Conservation (phyloP, 2,797 vertebrate species). For the Hippocampus kuda region DNA sequence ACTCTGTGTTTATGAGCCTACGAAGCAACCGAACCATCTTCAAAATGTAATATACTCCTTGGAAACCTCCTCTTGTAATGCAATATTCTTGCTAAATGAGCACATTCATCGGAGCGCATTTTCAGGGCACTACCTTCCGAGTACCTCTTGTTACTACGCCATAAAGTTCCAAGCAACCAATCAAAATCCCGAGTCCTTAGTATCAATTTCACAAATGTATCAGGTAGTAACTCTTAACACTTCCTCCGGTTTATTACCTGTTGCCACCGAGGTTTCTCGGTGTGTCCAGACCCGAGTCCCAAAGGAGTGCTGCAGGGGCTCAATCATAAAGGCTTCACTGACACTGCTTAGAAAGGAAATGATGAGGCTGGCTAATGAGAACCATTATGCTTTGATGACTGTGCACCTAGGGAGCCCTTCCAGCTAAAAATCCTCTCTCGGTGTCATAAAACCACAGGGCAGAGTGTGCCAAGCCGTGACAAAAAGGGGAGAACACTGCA, state of each 20-base stretch:
- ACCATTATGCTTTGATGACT: conserved; percentile 51
- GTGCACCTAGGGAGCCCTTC: conserved; percentile 47
- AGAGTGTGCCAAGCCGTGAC: conserved; percentile 26
- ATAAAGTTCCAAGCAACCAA: conserved; percentile 1
- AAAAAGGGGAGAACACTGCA: conserved; percentile 22
- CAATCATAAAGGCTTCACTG: conserved; percentile 41
- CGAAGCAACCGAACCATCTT: conserved; percentile 5
- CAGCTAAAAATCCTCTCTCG: conserved; percentile 46
- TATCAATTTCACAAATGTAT: conserved; percentile 29
- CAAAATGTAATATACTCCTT: conserved; percentile 36
- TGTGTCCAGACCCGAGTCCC: conserved; percentile 32
- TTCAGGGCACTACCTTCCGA: not conserved
- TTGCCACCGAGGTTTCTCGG: conserved; percentile 28
- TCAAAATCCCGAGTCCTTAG: not conserved
- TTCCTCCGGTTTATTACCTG: conserved; percentile 41
- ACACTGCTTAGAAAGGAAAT: conserved; percentile 51
- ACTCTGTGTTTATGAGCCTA: not conserved
- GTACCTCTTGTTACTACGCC: not conserved
- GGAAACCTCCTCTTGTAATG: conserved; percentile 31
- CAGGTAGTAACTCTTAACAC: conserved; percentile 19
- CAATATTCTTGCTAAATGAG: not conserved
- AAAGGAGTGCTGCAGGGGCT: conserved; percentile 44
- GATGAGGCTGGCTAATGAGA: conserved; percentile 59
- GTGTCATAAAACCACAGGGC: conserved; percentile 44
- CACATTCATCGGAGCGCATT: not conserved